Evolutionary conservation across 2,797 vertebrate genomes (phyloP), one percentile per base, ranked within the genome.

Genomic region (Hypotaenidia okinawae): DNA sequence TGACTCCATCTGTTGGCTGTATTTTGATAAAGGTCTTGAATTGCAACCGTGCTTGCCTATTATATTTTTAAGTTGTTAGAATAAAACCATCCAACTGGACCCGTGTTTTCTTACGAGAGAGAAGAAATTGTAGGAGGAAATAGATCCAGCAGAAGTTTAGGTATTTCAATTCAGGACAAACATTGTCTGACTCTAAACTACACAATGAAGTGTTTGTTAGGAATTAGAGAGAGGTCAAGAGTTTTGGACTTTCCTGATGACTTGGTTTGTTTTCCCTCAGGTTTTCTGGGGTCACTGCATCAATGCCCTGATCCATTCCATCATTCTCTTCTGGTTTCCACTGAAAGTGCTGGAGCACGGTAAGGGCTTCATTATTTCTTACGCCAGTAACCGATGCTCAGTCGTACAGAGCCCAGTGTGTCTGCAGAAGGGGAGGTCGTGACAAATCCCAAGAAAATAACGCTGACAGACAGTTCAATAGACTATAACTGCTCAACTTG

Each of bases 231-330:
- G 76, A 93, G 95, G 95, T 96, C 93, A 85, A 92, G 66, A 87
- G 95, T 96, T 96, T 97, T 97, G 97, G 97, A 96, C 94, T 92
- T 96, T 75, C 95, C 97, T 98, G 97, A 97, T 94, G 96, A 96
- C 78, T 96, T 87, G 93, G 96, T 97, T 97, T 98, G 92, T 98
- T 98, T 98, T 95, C 94, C 94, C 87, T 68, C 97, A 99, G 99
- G 99, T 99, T 97, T 99, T 99, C 97, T 99, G 99, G 99, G 99
- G 99, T 98, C 99, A 99, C 98, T 99, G 99, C 98, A 99, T 99
- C 98, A 99, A 99, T 96, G 99, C 99, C 97, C 98, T 99, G 98
- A 98, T 99, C 98, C 99, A 99, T 98, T 99, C 99, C 93, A 98
- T 99, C 97, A 99, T 99, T 97, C 99, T 99, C 93, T 99, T 99